phyloP scores from a whole-genome alignment of 1,140 invertebrate genomes.

The Apolygus lucorum region DNA sequence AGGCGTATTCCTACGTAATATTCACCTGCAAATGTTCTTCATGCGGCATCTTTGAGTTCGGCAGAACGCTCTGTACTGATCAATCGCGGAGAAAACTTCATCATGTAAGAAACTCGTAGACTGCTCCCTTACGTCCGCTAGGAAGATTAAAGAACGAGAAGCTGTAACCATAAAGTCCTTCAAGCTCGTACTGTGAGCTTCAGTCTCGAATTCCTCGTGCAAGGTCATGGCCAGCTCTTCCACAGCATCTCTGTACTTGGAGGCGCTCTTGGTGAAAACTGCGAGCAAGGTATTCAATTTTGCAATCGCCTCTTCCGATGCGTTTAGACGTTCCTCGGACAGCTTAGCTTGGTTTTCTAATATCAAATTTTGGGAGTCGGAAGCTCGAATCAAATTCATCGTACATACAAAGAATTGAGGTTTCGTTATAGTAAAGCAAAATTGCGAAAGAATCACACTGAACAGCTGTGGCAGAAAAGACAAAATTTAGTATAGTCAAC shows the following conservation, averaged over 20 bases:
- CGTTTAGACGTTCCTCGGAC: not conserved
- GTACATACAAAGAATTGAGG: no score
- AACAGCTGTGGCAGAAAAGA: no score
- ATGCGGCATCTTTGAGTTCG: not conserved
- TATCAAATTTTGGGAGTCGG: not conserved
- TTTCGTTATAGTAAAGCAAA: no score
- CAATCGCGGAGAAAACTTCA: not conserved
- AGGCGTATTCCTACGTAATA: no score
- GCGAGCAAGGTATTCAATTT: not conserved
- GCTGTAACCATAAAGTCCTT: not conserved
- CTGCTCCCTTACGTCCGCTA: not conserved
- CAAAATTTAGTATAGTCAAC: no score
- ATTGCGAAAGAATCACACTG: no score
- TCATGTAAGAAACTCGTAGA: not conserved
- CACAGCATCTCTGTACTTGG: not conserved
- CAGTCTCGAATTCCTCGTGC: not conserved
- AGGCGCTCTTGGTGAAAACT: not conserved
- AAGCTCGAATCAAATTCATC: not conserved
- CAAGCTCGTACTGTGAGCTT: not conserved
- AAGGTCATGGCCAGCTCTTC: not conserved
- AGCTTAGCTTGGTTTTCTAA: not conserved
- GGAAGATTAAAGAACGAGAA: not conserved
- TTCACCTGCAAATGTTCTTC: no score
- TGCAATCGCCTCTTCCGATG: not conserved
- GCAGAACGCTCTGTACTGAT: not conserved